phyloP scores from a whole-genome alignment of 2,113 vertebrate species.

The mouse (Mus musculus) region GRCm39 chr4:148174001-148174500 shows the following conservation, averaged over 20 bases:
- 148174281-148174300: background rate
- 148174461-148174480: background rate
- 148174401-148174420: background rate
- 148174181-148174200: background rate
- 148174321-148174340: background rate
- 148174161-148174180: background rate
- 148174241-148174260: background rate
- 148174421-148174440: background rate
- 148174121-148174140: background rate
- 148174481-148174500: background rate
- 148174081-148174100: background rate
- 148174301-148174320: too few species aligned
- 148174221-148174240: background rate
- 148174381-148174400: background rate
- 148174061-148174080: background rate
- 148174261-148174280: background rate
- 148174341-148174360: background rate
- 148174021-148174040: background rate
- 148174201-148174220: background rate
- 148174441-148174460: background rate
- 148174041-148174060: background rate
- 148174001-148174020: background rate
- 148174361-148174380: background rate
- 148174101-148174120: background rate
- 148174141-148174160: background rate